Evolutionary conservation across 2,113 vertebrate genomes (phyloP).

Genomic region (Megaceryle torquata): DNA sequence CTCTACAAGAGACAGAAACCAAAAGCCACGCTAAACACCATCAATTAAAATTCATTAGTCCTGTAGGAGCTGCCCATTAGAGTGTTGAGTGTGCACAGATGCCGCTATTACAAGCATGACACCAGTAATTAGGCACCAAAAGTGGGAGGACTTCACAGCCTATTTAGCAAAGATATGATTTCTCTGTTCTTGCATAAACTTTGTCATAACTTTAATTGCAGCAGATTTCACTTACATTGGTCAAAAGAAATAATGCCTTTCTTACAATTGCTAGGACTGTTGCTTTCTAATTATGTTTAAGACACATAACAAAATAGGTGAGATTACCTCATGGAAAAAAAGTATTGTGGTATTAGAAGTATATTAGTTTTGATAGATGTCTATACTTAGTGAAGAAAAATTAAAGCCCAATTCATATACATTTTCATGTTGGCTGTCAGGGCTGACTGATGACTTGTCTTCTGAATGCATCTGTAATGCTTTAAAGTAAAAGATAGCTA

Average conservation of each 20-base stretch:
- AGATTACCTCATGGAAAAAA: slow-evolving; percentile 48
- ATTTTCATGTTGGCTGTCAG: slow-evolving; percentile 67
- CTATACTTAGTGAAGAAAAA: slow-evolving; percentile 75
- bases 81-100: slow-evolving; percentile 79
- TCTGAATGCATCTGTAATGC: slow-evolving; percentile 51
- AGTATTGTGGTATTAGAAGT: slow-evolving; percentile 54
- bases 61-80: slow-evolving; percentile 79
- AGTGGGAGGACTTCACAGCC: slow-evolving; percentile 73
- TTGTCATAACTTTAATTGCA: slow-evolving; percentile 68
- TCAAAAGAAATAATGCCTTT: slow-evolving; percentile 65
- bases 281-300: slow-evolving; percentile 74
- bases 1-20: slow-evolving; percentile 66
- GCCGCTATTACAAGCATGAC: slow-evolving; percentile 72
- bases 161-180: slow-evolving; percentile 75
- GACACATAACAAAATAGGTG: slow-evolving; percentile 66
- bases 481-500: slow-evolving; percentile 58
- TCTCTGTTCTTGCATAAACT: slow-evolving; percentile 66
- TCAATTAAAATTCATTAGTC: slow-evolving; percentile 89
- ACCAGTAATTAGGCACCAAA: slow-evolving; percentile 77
- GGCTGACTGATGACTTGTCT: slow-evolving; percentile 69
- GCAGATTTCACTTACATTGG: slow-evolving; percentile 51
- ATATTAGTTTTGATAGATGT: slow-evolving; percentile 74
- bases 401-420: slow-evolving; percentile 70
- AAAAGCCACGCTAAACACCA: slow-evolving; percentile 77
- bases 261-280: slow-evolving; percentile 24